Conservation (phyloP, 2,797 vertebrate genomes). For the Myripristis murdjan region DNA sequence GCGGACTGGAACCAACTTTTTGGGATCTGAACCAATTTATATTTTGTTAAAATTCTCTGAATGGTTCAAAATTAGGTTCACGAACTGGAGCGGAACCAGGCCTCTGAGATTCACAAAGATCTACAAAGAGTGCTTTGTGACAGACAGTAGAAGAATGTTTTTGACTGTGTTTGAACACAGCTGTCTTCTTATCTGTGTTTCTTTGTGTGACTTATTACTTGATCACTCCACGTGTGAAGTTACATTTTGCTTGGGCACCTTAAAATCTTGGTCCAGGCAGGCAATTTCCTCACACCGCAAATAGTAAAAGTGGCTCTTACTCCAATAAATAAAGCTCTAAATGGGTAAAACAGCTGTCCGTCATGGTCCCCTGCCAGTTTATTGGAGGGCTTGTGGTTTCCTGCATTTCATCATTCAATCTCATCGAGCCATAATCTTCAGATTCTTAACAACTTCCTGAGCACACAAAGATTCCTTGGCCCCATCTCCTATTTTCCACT, state of each 20-base stretch:
- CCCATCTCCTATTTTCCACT: slow-evolving; percentile 41
- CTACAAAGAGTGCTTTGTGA: too few species aligned
- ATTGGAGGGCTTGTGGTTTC: slow-evolving; percentile 80
- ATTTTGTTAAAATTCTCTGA: too few species aligned
- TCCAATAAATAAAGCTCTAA: slow-evolving; percentile 67
- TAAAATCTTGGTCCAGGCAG: slow-evolving; percentile 41
- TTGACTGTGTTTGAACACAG: too few species aligned
- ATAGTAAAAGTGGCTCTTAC: slow-evolving; percentile 64
- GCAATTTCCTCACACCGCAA: slow-evolving; percentile 48
- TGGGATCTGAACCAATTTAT: too few species aligned
- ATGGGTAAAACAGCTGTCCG: slow-evolving; percentile 80
- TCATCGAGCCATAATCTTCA: slow-evolving; percentile 74
- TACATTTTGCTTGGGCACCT: slow-evolving; percentile 52
- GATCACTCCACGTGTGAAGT: slow-evolving; percentile 69
- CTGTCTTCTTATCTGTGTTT: not conserved
- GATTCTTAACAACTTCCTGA: slow-evolving; percentile 77
- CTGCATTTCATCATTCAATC: slow-evolving; percentile 77
- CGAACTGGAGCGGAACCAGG: too few species aligned
- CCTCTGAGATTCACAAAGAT: too few species aligned
- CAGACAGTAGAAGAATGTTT: too few species aligned
- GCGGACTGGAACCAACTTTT: too few species aligned
- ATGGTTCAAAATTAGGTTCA: too few species aligned
- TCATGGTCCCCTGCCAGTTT: slow-evolving; percentile 78
- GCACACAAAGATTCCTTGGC: slow-evolving; percentile 61
- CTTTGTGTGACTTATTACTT: slow-evolving; percentile 45